Base-by-base conservation (phyloP, 2,888 invertebrate species). In the Sesia apiformis region DNA sequence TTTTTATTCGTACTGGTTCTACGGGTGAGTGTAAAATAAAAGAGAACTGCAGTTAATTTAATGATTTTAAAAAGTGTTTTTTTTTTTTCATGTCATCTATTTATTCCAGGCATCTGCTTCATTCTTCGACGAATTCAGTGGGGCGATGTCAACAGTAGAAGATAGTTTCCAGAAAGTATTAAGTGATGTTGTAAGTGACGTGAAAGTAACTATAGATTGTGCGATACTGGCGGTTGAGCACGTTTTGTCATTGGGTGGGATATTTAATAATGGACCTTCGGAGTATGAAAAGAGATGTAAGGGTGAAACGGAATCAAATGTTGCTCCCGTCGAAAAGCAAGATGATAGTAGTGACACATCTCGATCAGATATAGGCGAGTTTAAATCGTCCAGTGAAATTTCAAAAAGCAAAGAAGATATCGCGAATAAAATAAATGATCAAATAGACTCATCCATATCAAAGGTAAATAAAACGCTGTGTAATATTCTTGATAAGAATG, bases 141-240 rank as follows among this genome's bases (percentile, higher is more conserved):
- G 67, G 39, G 77, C 79, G 5, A 65, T 84, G 59, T 62, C 65
- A 8, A 70, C 80, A 3, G 74, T 82, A 38, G 70, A 77, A 63
- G 65, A 70, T 51, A 78, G 76, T 64, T 76, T 84, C 60, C 78
- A 74, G 51, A 81, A 75, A 63, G 63, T 86, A 55, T 53, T 86
- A n/a, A 73, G 62, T 57, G 78, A 83, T 56, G 83, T 84, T 40
- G 76, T 78, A 5, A 65, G 69, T 42, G 86, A 86, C 60, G 72
- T 85, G n/a, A 75, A 71, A 58, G 77, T 78, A 39, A 81, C 81
- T 3, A 72, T 84, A 40, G 80, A 83, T 49, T 85, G 86, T 58
- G 81, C 86, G 3, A 68, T 86, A 58, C 65, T 79, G 43, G 81
- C 84, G 0, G 75, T 86, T 40, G 81, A 82, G 65, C 67, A 78